Evolutionary conservation across 2,888 invertebrate genomes (phyloP).

Genomic region (Kuschelorhynchus macadamiae): DNA sequence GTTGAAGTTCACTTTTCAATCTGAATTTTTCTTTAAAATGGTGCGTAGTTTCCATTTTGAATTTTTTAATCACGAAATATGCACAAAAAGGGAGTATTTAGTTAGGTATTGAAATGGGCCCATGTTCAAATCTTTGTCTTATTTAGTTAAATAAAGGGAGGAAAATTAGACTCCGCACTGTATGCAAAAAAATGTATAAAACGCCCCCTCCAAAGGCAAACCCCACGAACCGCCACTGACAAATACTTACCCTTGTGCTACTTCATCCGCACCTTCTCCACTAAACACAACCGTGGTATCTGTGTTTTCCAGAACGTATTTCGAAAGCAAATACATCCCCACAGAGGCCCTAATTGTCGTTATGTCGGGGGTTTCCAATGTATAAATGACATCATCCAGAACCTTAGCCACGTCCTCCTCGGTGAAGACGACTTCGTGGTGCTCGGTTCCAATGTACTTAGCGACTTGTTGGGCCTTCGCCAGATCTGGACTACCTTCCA

Average conservation of each 20-base stretch:
- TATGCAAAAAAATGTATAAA: too few species aligned
- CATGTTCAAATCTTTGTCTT: too few species aligned
- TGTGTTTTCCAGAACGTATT: constrained; percentile 85
- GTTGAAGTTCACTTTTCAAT: too few species aligned
- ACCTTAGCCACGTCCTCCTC: constrained; percentile 82
- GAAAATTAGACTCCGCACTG: too few species aligned
- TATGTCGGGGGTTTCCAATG: constrained; percentile 91
- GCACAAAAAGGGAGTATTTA: too few species aligned
- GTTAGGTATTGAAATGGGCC: too few species aligned
- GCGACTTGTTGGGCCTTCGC: constrained; percentile 88
- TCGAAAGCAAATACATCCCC: constrained; percentile 86
- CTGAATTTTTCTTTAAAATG: too few species aligned
- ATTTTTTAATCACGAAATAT: too few species aligned
- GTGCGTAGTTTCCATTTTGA: too few species aligned
- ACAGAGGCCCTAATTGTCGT: constrained; percentile 88
- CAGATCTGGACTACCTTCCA: constrained; percentile 91
- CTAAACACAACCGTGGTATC: constrained; percentile 84
- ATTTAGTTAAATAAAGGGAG: too few species aligned
- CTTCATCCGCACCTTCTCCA: constrained; percentile 95
- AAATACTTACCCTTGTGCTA: constrained; percentile 87
- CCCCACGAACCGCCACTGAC: too few species aligned
- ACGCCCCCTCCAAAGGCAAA: too few species aligned
- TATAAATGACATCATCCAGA: constrained; percentile 87
- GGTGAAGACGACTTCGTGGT: constrained; percentile 91
- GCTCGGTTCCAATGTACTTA: constrained; percentile 87